phyloP scores from a whole-genome alignment of 2,113 vertebrate genomes.

The Myanophis thanlyinensis region DNA sequence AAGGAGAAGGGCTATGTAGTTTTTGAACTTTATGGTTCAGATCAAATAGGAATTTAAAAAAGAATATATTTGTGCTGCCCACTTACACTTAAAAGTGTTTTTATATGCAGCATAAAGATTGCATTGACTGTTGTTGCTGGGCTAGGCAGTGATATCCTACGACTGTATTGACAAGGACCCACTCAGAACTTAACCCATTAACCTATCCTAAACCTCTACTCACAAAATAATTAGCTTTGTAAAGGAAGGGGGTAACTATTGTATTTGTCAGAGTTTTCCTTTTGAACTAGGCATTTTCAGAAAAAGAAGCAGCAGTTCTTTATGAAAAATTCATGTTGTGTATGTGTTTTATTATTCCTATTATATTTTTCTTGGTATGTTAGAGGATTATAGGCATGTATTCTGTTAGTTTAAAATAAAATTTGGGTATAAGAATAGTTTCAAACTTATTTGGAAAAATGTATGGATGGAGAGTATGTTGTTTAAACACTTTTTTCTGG shows the following conservation, averaged over 20 bases:
- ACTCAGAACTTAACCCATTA: constrained; percentile 42
- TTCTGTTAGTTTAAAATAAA: constrained; percentile 7
- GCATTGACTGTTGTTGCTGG: constrained; percentile 35
- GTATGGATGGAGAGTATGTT: not conserved
- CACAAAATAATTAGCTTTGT: not conserved
- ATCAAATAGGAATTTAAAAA: constrained; percentile 22
- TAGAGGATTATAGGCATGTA: not conserved
- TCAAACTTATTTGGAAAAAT: constrained; percentile 16
- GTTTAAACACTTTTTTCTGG: not conserved
- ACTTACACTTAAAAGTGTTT: constrained; percentile 46
- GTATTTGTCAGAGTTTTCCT: not conserved
- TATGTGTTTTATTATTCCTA: constrained; percentile 18
- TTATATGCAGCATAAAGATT: constrained; percentile 46
- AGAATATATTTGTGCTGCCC: constrained; percentile 45
- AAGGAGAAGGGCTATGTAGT: constrained; percentile 26
- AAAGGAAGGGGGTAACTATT: not conserved
- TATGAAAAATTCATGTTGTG: not conserved
- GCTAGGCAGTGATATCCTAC: constrained; percentile 39
- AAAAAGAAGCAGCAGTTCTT: not conserved
- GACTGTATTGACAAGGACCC: constrained; percentile 46
- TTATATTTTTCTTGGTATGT: not conserved
- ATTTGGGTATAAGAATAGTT: not conserved
- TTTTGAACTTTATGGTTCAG: constrained; percentile 44
- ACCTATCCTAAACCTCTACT: constrained; percentile 27
- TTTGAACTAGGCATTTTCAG: constrained; percentile 10